Evolutionary conservation across 2,113 vertebrate genomes (phyloP).

Genomic region (Arizona elegans): DNA sequence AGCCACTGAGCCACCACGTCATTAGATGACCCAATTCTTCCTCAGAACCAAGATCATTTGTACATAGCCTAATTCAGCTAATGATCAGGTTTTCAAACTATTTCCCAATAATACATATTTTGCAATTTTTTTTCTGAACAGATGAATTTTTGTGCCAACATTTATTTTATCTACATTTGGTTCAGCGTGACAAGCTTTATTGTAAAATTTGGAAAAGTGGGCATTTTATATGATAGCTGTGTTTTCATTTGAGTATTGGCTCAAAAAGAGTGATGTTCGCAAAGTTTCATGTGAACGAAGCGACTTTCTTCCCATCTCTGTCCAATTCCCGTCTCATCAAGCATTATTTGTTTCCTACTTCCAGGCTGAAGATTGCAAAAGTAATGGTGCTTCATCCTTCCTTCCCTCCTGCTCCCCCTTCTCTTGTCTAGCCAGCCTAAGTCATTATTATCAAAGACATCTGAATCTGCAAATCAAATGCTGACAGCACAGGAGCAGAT

Average conservation of each 20-base stretch:
- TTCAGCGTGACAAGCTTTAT: background rate
- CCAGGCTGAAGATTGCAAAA: background rate
- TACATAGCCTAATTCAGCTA: background rate
- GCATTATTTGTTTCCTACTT: background rate
- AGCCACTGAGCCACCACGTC: background rate
- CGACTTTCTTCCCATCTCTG: background rate
- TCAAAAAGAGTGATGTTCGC: background rate
- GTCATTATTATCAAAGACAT: slow-evolving; percentile 65
- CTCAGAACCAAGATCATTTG: background rate
- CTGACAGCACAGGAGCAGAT: slow-evolving; percentile 65
- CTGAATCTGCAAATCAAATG: slow-evolving; percentile 64
- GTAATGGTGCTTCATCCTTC: background rate
- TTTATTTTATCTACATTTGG: background rate
- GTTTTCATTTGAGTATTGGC: background rate
- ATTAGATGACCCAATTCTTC: background rate
- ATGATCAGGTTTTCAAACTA: background rate
- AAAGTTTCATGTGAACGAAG: background rate
- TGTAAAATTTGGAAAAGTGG: background rate
- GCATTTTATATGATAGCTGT: background rate
- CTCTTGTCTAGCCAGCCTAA: slow-evolving; percentile 60
- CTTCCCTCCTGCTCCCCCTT: background rate
- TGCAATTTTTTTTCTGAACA: background rate
- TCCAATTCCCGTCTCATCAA: background rate
- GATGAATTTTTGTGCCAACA: background rate
- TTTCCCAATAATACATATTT: background rate